Evolutionary conservation across 2,888 invertebrate species (phyloP).

Genomic region (Cheilosia impressa): DNA sequence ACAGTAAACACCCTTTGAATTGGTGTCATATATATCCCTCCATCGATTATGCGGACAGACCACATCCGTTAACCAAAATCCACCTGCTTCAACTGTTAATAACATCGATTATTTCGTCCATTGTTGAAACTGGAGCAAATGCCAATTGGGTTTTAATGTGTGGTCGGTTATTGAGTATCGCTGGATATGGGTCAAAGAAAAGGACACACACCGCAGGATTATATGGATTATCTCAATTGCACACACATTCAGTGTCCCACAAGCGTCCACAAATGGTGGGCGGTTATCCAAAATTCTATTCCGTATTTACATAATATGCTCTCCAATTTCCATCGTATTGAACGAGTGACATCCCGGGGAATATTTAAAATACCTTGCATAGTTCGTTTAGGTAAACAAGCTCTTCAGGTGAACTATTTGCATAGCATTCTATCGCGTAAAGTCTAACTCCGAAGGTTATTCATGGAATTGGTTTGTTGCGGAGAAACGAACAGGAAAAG

Average conservation of each 20-base stretch:
- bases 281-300: slow-evolving; percentile 24
- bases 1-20: not conserved
- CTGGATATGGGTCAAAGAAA: slow-evolving; percentile 57
- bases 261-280: slow-evolving; percentile 37
- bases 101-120: slow-evolving; percentile 51
- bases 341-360: slow-evolving; percentile 1
- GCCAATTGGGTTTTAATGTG: slow-evolving; percentile 54
- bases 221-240: slow-evolving; percentile 23
- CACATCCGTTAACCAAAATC: slow-evolving; percentile 47
- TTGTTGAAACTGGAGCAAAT: slow-evolving; percentile 31
- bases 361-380: slow-evolving; percentile 9
- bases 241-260: slow-evolving; percentile 36
- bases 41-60: slow-evolving; percentile 34
- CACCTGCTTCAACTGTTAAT: slow-evolving; percentile 55
- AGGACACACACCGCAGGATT: slow-evolving; percentile 53
- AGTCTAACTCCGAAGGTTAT: slow-evolving; percentile 3
- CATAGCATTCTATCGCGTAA: slow-evolving; percentile 15
- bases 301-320: not conserved
- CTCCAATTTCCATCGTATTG: not conserved
- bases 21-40: not conserved
- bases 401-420: slow-evolving; percentile 6
- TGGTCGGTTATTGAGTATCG: slow-evolving; percentile 50
- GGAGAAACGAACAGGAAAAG: not conserved
- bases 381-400: slow-evolving; percentile 4
- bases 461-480: not conserved